Evolutionary conservation across 2,113 vertebrate genomes (phyloP).

Genomic region (Gasterosteus aculeatus): DNA sequence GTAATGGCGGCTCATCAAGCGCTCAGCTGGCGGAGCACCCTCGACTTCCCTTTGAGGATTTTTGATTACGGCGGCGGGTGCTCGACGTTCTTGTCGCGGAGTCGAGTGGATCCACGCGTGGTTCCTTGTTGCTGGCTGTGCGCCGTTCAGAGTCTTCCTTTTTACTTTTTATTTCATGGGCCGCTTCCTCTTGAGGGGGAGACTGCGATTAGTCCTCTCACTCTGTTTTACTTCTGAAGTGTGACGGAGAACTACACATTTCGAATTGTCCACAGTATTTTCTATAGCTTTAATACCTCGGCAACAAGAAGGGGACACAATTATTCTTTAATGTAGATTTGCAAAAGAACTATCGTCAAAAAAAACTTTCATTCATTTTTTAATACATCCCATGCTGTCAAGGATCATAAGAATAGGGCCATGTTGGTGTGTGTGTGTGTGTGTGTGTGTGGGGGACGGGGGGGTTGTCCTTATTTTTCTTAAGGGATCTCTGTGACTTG

Average conservation of each 20-base stretch:
- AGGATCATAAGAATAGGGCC: constrained; percentile 32
- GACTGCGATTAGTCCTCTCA: not conserved
- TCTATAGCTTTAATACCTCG: not conserved
- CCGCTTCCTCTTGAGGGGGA: constrained; percentile 8
- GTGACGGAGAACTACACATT: constrained; percentile 3
- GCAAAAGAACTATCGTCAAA: not conserved
- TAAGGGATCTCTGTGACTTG: constrained; percentile 52
- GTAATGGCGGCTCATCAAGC: constrained; percentile 72
- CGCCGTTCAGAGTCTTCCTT: not conserved
- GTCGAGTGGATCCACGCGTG: constrained; percentile 67
- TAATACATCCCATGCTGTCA: constrained; percentile 32
- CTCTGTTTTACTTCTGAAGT: constrained; percentile 11
- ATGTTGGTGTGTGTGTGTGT: constrained; percentile 28
- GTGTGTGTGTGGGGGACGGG: constrained; percentile 9
- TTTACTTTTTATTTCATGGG: constrained; percentile 11
- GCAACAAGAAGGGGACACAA: not conserved
- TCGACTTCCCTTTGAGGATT: constrained; percentile 57
- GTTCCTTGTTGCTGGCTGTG: constrained; percentile 28
- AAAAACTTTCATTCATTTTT: constrained; percentile 32
- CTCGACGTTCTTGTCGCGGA: constrained; percentile 60
- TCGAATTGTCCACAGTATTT: constrained; percentile 8
- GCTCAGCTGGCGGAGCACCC: constrained; percentile 63
- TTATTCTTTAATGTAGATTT: not conserved
- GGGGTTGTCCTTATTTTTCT: constrained; percentile 30
- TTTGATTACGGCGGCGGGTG: constrained; percentile 56